Conservation (phyloP, 2,113 vertebrate genomes). For the Ginglymostoma cirratum region DNA sequence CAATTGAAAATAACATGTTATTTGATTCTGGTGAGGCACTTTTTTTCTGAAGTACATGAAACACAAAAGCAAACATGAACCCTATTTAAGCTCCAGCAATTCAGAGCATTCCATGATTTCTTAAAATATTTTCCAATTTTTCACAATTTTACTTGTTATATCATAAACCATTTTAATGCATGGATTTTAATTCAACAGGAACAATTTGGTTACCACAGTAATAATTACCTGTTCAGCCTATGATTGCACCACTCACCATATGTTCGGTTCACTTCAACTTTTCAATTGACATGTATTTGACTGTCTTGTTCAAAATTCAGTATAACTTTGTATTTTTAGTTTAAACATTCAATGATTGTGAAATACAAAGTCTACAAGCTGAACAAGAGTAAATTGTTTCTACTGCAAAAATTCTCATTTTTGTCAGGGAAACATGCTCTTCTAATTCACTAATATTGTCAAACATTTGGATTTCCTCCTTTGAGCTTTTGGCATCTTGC, state of each 20-base stretch:
- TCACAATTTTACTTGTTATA: neutral
- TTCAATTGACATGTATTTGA: neutral
- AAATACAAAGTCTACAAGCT: neutral
- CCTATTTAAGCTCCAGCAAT: neutral
- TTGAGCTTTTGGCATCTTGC: neutral
- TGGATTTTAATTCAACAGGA: neutral
- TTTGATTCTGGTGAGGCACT: neutral
- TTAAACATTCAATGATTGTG: neutral
- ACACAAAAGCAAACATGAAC: neutral
- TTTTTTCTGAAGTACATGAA: neutral
- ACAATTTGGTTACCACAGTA: neutral
- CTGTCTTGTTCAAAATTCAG: neutral
- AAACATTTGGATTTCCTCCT: neutral
- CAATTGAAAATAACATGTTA: neutral
- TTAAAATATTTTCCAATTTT: neutral
- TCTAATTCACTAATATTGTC: neutral
- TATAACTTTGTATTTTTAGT: neutral
- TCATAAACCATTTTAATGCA: neutral
- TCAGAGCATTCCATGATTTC: neutral
- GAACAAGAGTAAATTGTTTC: neutral
- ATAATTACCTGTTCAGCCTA: neutral
- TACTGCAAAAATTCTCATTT: neutral
- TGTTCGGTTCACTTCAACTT: neutral
- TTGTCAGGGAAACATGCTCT: neutral
- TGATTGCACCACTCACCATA: neutral